Percentiles rank a stretch among this genome's conserved stretches.
phyloP scores from a whole-genome alignment of 2,888 invertebrate species.

The Papilio elwesi region DNA sequence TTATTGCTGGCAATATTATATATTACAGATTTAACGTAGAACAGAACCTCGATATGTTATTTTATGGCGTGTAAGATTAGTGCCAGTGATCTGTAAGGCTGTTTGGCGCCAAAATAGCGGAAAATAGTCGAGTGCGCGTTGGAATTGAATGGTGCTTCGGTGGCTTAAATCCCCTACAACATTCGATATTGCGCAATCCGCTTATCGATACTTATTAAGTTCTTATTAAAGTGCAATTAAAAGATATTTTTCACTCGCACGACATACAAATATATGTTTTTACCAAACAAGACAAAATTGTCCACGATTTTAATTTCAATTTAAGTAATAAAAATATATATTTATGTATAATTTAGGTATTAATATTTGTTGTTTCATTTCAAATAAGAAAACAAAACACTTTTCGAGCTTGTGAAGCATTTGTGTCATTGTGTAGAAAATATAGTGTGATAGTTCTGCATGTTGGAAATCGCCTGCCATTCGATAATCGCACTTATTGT shows the following conservation, averaged over 20 bases:
- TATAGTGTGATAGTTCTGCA: neutral
- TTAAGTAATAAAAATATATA: neutral
- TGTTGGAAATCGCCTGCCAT: neutral
- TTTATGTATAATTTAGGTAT: neutral
- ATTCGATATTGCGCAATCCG: slow-evolving; percentile 12
- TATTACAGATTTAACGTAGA: slow-evolving; percentile 12
- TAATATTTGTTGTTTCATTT: neutral
- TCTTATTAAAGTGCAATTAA: slow-evolving; percentile 1
- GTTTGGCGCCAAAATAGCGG: slow-evolving; percentile 28
- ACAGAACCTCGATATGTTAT: slow-evolving; percentile 15
- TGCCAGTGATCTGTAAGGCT: slow-evolving; percentile 14
- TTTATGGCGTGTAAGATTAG: slow-evolving; percentile 24
- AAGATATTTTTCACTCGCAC: neutral
- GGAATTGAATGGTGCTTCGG: slow-evolving; percentile 8
- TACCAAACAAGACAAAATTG: neutral
- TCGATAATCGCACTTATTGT: slow-evolving; percentile 6
- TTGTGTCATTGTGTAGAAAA: slow-evolving; percentile 18
- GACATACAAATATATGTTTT: neutral
- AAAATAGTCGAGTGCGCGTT: slow-evolving; percentile 21
- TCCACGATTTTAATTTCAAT: neutral
- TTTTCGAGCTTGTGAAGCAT: neutral
- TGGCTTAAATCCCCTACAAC: slow-evolving; percentile 4
- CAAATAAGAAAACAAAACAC: neutral
- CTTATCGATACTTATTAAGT: slow-evolving; percentile 10
- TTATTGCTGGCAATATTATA: neutral